Conservation (phyloP, 2,113 vertebrate genomes). For the Mugil cephalus region DNA sequence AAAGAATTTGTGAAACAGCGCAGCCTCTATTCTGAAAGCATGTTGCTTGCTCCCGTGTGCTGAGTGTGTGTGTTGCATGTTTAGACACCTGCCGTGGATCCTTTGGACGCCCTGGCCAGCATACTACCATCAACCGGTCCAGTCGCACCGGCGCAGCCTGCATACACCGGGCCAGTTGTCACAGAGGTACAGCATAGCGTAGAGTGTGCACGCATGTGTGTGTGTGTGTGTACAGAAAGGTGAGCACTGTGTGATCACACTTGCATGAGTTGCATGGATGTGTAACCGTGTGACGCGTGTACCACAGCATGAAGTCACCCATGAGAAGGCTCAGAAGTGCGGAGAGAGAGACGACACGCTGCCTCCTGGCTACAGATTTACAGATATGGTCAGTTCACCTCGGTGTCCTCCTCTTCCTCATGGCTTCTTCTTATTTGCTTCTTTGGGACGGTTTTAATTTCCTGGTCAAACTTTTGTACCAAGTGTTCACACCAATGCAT, state of each 20-base stretch:
- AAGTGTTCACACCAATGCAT: too few species aligned
- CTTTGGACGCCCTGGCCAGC: conserved; percentile 77
- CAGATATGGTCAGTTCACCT: conserved; percentile 79
- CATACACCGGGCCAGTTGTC: conserved; percentile 79
- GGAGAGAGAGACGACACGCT: conserved; percentile 80
- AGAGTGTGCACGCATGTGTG: not conserved
- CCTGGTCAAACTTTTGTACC: too few species aligned
- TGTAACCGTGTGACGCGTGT: conserved; percentile 66
- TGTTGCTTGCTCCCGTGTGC: conserved; percentile 45
- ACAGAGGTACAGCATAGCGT: conserved; percentile 73
- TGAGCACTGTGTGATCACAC: not conserved
- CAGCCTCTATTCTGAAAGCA: conserved; percentile 30
- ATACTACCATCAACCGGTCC: conserved; percentile 70
- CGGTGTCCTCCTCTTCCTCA: not conserved
- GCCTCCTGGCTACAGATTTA: conserved; percentile 80
- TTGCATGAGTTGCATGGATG: conserved; percentile 46
- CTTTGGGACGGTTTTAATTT: too few species aligned
- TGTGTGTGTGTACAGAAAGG: not conserved
- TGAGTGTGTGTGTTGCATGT: conserved; percentile 67
- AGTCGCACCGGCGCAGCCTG: conserved; percentile 38
- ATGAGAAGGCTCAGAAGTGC: conserved; percentile 45
- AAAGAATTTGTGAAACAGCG: conserved; percentile 5
- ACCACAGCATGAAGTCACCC: conserved; percentile 63
- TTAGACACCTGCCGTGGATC: conserved; percentile 73
- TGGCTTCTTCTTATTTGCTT: not conserved